These are phyloP conservation scores for Malacoraja senta DNA, from an alignment of 2,797 vertebrate species.

Conservation along the genomic window DNA sequence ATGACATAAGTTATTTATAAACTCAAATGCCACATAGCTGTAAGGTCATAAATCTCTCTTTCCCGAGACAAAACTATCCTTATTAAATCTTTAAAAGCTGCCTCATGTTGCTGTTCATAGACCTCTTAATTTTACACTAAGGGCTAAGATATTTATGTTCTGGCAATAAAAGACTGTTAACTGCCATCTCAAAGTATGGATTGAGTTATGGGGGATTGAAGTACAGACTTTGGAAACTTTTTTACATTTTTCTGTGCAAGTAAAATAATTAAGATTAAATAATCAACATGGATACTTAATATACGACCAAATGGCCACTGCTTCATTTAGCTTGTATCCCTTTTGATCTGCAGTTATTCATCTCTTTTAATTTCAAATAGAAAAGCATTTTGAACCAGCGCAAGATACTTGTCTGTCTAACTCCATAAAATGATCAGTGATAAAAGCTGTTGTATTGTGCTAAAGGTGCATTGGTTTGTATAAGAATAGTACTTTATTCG, in stretches of 20 bases:
- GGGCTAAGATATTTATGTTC: background rate
- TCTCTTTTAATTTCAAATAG: background rate
- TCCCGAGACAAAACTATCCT: background rate
- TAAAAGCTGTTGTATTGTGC: background rate
- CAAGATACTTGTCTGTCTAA: background rate
- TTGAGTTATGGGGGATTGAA: background rate
- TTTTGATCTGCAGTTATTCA: background rate
- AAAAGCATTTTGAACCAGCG: background rate
- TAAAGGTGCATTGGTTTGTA: background rate
- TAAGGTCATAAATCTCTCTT: conserved; percentile 15
- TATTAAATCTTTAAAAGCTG: conserved; percentile 20
- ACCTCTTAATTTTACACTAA: background rate
- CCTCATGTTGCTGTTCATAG: conserved; percentile 21
- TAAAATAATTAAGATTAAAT: background rate
- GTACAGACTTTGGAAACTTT: background rate
- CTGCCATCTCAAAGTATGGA: background rate
- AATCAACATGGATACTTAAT: background rate
- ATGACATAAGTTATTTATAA: background rate
- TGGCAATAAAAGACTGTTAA: background rate
- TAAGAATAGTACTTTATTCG: no score
- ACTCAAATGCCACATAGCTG: background rate
- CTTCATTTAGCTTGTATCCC: background rate
- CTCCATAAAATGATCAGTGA: background rate
- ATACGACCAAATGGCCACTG: background rate
- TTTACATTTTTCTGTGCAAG: background rate